Base-by-base conservation (phyloP, 2,797 vertebrate species). In the Oophaga sylvatica region DNA sequence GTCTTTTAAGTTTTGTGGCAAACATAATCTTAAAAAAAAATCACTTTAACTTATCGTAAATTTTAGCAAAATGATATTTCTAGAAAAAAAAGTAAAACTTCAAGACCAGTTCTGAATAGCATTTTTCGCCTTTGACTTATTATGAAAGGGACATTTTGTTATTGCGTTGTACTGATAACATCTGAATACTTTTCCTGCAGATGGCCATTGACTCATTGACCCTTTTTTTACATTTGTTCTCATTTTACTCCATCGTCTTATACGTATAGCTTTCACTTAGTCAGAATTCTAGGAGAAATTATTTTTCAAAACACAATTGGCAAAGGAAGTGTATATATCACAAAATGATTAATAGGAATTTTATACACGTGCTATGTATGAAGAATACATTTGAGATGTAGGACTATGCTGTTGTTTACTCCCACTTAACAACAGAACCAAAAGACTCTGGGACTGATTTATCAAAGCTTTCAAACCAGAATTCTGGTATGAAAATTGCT, bases 201-300 rank as follows among this genome's bases (percentile, higher is more conserved):
- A 78, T 62, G 57, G 70, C 13, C 84, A 90, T 87, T 67, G 90
- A 63, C 19, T 81, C 0, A 60, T 76, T 90, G 22, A 88, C 63
- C 89, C 86, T 73, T n/a, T 79, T 26, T 89, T 87, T 76, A 81
- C 10, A 76, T 79, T 88, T 88, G 81, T 57, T 76, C 68, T 71
- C 3, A 75, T 11, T 10, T 83, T 73, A 84, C 59, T 87, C 80
- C 0, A 0, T 59, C 20, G 5, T 78, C 71, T 81, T 59, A 65
- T 57, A 67, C 59, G 67, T 82, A 53, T 16, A 81, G 45, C 45
- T 68, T 78, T 67, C 5, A 76, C 73, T 6, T 62, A 75, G 35
- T 16, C 26, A 26, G 35, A 2, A 26, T 73, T 81, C 29, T 60
- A 35, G 19, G 26, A 85, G 76, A 83, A 85, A 4, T 16, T 76